phyloP scores from a whole-genome alignment of 2,113 vertebrate genomes.

The Tragelaphus strepsiceros region DNA sequence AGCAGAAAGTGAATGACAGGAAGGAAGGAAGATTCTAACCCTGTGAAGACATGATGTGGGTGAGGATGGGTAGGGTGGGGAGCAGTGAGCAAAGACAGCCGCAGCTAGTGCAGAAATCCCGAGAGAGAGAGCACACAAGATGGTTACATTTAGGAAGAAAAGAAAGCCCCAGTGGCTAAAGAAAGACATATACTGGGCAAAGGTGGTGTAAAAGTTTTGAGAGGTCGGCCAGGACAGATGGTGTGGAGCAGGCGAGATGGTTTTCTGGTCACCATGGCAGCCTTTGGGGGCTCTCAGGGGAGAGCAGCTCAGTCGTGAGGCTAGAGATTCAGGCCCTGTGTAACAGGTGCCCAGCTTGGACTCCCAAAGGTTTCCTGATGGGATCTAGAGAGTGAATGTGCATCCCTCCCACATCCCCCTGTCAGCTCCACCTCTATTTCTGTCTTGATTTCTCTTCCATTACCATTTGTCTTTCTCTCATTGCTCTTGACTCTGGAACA shows the following conservation, averaged over 20 bases:
- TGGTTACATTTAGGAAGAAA: neutral
- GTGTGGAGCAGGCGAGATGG: too few species aligned
- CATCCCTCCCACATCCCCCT: neutral
- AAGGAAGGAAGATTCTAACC: neutral
- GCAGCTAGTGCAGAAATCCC: neutral
- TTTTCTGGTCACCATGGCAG: neutral
- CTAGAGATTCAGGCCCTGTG: neutral
- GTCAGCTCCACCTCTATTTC: neutral
- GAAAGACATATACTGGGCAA: neutral
- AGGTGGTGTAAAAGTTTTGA: neutral
- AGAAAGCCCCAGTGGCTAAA: neutral
- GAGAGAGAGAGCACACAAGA: neutral
- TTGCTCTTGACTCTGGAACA: neutral
- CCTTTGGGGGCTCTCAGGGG: neutral
- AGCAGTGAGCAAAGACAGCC: neutral
- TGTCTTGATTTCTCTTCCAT: neutral
- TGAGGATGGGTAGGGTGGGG: neutral
- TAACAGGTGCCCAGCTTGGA: accelerated
- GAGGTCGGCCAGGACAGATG: neutral
- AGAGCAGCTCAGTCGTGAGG: neutral
- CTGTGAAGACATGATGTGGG: neutral
- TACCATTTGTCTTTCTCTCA: neutral
- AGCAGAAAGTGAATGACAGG: neutral
- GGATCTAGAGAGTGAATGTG: neutral
- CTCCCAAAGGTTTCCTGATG: neutral